A percentile compares a stretch with the other conserved stretches of the same genome.
These are phyloP conservation scores for Chrysochloris asiatica DNA, from an alignment of 2,113 vertebrate species.

Conservation along the genomic window DNA sequence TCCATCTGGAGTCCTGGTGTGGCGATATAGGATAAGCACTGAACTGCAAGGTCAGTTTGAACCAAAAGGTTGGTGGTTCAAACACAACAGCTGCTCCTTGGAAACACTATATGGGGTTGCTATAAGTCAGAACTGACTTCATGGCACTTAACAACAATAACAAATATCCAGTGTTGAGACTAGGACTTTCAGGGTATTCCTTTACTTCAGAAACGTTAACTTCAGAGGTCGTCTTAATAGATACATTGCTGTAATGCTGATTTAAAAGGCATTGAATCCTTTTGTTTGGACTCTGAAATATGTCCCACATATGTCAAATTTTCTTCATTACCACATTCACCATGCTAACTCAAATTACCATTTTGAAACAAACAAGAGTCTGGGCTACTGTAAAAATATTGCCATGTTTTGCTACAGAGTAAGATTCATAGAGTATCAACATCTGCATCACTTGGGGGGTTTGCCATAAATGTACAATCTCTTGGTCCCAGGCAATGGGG, in stretches of 20 bases:
- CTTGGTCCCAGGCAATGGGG: background rate
- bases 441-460: background rate
- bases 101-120: too few relatives aligned
- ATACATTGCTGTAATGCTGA: background rate
- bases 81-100: too few relatives aligned
- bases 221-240: background rate
- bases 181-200: slow-evolving; percentile 8
- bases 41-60: too few relatives aligned
- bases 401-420: background rate
- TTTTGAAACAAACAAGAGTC: background rate
- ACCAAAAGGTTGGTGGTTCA: too few relatives aligned
- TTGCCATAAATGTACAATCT: background rate
- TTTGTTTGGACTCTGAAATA: background rate
- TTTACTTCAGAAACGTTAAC: background rate
- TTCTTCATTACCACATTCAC: background rate
- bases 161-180: background rate
- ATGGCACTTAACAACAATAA: too few relatives aligned
- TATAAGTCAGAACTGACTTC: too few relatives aligned
- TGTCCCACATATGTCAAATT: background rate
- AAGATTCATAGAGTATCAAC: background rate
- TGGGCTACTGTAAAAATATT: background rate
- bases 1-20: too few relatives aligned
- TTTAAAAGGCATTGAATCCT: background rate
- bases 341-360: background rate
- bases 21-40: too few relatives aligned